Evolutionary conservation across 2,113 vertebrate species (phyloP).

Genomic region (Lipotes vexillifer): DNA sequence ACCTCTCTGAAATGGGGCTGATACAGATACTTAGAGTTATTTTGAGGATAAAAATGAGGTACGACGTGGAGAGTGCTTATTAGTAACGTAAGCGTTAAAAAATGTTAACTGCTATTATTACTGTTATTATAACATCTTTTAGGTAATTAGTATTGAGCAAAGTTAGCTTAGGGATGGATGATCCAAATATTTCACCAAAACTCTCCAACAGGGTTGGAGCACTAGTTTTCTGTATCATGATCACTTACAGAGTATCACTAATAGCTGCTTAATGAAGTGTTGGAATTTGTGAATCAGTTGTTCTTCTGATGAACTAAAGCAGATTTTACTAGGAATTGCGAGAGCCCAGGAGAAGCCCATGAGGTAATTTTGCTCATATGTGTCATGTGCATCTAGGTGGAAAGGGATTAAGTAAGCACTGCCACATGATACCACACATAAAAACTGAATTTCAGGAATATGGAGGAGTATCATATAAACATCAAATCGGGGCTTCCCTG

Average conservation of each 20-base stretch:
- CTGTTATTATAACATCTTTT: neutral
- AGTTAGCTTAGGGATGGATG: neutral
- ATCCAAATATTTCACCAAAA: neutral
- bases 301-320: conserved; percentile 2
- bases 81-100: neutral
- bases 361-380: neutral
- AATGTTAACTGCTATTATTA: neutral
- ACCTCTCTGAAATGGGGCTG: neutral
- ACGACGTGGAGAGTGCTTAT: neutral
- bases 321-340: neutral
- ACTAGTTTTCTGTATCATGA: neutral
- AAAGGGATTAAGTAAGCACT: neutral
- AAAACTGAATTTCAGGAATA: neutral
- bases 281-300: neutral
- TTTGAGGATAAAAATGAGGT: conserved; percentile 18
- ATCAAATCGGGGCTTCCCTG: neutral
- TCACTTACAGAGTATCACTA: neutral
- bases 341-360: neutral
- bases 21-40: neutral
- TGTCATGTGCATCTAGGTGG: neutral
- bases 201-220: neutral
- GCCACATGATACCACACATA: neutral
- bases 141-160: neutral
- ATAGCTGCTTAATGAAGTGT: neutral
- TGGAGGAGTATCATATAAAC: neutral